Evolutionary conservation across 92 coral and sea anemone species (phyloP).

Genomic region (Diadumene lineata): DNA sequence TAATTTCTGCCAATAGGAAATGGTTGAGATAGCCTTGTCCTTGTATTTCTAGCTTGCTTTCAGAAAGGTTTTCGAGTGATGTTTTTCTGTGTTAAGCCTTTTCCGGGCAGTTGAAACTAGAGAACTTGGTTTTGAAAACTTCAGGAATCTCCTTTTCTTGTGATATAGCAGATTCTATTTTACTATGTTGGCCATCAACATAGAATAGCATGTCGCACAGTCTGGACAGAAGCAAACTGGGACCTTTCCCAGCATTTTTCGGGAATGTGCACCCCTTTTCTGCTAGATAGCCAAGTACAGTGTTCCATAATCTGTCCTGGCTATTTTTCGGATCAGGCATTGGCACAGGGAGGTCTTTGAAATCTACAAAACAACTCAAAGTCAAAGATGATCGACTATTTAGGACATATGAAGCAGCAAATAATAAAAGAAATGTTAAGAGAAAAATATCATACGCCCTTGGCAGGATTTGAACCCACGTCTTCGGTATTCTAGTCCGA

Average conservation of each 20-base stretch:
- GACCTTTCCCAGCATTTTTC: conserved; percentile 16
- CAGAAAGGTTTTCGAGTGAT: conserved; percentile 18
- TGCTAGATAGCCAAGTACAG: conserved; percentile 23
- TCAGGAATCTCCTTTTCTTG: conserved; percentile 18
- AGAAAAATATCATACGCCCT: too few relatives aligned
- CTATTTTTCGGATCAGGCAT: conserved; percentile 33
- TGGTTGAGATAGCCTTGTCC: not conserved
- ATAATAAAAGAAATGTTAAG: too few relatives aligned
- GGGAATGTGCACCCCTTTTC: conserved; percentile 42
- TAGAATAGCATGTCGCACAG: conserved; percentile 28
- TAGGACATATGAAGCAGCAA: too few relatives aligned
- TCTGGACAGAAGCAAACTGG: conserved; percentile 22
- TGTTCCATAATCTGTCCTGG: conserved; percentile 31
- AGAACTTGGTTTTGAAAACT: conserved; percentile 30
- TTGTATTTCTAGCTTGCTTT: not conserved
- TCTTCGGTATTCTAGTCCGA: too few relatives aligned
- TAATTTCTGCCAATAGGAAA: not conserved
- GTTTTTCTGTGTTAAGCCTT: conserved; percentile 36
- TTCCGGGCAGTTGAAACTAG: conserved; percentile 45
- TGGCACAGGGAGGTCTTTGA: not conserved
- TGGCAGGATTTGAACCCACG: too few relatives aligned
- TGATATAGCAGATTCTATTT: conserved; percentile 20
- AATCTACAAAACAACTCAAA: too few relatives aligned
- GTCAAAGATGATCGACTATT: too few relatives aligned
- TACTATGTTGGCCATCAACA: conserved; percentile 40